Base-by-base conservation (phyloP, 2,113 vertebrate genomes). In the Potamarius usumacintae region DNA sequence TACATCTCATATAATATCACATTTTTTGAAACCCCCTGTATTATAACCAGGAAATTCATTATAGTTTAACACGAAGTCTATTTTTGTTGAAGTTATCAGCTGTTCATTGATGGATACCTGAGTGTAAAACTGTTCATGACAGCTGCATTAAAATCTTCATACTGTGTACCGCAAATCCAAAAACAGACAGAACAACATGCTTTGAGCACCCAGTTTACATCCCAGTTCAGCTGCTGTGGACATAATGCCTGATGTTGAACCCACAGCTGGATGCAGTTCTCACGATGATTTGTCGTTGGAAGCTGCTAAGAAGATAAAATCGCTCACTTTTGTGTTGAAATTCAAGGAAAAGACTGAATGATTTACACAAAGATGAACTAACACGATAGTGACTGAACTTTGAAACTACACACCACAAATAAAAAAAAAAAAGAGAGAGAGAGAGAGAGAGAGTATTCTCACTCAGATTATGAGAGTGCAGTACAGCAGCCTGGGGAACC, bases 271-370 rank as follows among this genome's bases (percentile, higher is more conserved):
- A 80, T 55, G 10, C 25, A 30, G n/a, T 52, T 76, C 48, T 27
- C 34, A 22, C 50, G 42, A 34, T 65, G 57, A 52, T 57, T 74
- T 69, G 86, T 81, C 86, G 86, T 85, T 87, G 57, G 57, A 63
- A 67, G 69, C 62, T 50, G 30, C 48, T 27, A 48, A 50, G 25
- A 62, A 85, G 82, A 89, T 83, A 81, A 71, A 58, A 30, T 18
- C 60, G 57, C 7, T 20, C 85, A 5, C 65, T 48, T 89, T 89
- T 85, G 82, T 67, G 67, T 50, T 63, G 77, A 87, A 76, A 84
- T 74, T 74, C 15, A 76, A 48, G n/a, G n/a, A 60, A 85, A 87
- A 81, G 17, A 8, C 34, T 53, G 72, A 18, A 79, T 86, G 42
- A 15, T 83, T 83, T 52, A 69, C 65, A 82, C 25, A 30, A 11